Evolutionary conservation across 2,888 invertebrate genomes (phyloP).

Genomic region (Ellobium chinense): DNA sequence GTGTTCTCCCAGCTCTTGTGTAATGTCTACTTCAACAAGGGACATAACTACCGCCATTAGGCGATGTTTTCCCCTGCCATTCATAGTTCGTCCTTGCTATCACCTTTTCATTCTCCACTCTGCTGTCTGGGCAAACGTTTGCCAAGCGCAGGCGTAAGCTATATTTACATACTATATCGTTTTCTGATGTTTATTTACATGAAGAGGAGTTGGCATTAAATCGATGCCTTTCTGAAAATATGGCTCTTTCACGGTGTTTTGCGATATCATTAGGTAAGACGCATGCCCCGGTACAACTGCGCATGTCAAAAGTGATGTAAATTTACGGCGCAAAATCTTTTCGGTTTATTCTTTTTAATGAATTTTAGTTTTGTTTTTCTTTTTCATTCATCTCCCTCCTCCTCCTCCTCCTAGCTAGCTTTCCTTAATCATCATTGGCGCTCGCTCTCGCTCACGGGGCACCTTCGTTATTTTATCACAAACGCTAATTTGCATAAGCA

Average conservation of each 20-base stretch:
- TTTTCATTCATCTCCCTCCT: background rate
- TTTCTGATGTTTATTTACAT: background rate
- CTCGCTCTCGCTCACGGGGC: background rate
- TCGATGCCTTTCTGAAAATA: too few species aligned
- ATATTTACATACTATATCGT: too few species aligned
- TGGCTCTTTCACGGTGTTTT: too few species aligned
- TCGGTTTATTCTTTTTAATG: background rate
- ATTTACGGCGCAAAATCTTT: background rate
- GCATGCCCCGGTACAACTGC: background rate
- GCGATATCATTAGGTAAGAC: too few species aligned
- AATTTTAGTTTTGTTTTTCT: background rate
- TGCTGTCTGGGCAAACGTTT: too few species aligned
- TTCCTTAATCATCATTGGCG: background rate
- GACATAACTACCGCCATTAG: too few species aligned
- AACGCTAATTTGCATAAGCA: conserved; percentile 36
- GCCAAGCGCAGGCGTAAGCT: too few species aligned
- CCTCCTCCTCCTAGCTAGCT: background rate
- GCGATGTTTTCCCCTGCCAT: too few species aligned
- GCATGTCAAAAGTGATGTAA: background rate
- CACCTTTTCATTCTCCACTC: too few species aligned
- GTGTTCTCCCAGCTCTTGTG: too few species aligned
- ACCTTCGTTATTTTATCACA: background rate
- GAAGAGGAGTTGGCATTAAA: conserved; percentile 8
- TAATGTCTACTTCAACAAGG: too few species aligned
- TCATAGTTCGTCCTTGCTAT: too few species aligned